phyloP scores from a whole-genome alignment of 2,888 invertebrate species.

The Cinara cedri region DNA sequence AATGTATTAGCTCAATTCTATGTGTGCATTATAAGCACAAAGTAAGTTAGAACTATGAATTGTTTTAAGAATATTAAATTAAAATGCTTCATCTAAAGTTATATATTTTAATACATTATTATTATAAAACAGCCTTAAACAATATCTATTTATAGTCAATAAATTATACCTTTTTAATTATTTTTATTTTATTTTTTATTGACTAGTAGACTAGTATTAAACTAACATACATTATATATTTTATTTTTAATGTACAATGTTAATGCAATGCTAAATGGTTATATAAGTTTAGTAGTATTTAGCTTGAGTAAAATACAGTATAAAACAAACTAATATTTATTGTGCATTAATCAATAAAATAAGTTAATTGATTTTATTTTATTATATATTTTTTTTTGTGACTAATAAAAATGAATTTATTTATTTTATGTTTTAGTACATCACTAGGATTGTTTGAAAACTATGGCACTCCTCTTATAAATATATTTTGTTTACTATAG shows the following conservation, averaged over 20 bases:
- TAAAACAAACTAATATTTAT: constrained; percentile 13
- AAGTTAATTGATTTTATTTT: no score
- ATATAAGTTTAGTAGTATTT: background rate
- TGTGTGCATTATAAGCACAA: background rate
- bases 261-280: constrained; percentile 13
- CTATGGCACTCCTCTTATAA: no score
- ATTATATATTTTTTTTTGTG: no score
- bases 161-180: background rate
- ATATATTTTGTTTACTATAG: no score
- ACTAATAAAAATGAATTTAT: no score
- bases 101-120: constrained; percentile 2
- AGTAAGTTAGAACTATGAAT: constrained; percentile 1
- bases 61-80: background rate
- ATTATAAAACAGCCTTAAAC: constrained; percentile 31
- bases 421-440: no score
- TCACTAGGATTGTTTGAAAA: no score
- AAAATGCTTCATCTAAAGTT: background rate
- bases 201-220: constrained; percentile 52
- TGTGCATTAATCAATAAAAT: background rate
- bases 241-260: constrained; percentile 9
- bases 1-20: constrained; percentile 1
- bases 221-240: constrained; percentile 18
- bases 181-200: constrained; percentile 12
- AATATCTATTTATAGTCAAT: constrained; percentile 30
- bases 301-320: constrained; percentile 4